These are phyloP conservation scores for Columba livia DNA, from an alignment of 2,113 vertebrate species.

Conservation along the genomic window DNA sequence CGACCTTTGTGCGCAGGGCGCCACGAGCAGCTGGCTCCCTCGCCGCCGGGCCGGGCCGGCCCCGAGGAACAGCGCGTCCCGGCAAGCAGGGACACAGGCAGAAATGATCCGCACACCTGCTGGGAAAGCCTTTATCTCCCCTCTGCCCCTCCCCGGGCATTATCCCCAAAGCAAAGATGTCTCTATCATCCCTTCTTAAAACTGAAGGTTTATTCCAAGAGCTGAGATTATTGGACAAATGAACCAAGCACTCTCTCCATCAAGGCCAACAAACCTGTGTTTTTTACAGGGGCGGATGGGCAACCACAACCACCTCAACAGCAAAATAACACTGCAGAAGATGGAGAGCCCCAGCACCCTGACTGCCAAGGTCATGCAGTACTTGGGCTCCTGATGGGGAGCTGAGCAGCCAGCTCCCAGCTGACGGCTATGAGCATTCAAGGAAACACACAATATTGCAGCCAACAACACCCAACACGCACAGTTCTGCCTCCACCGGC, in stretches of 20 bases:
- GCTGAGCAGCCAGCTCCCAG: not conserved
- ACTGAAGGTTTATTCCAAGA: not conserved
- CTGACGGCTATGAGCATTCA: fast-evolving
- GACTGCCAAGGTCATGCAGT: not conserved
- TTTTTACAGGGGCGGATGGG: not conserved
- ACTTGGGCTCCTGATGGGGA: not conserved
- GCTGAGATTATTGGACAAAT: fast-evolving
- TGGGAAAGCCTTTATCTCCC: not conserved
- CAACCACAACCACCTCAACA: not conserved
- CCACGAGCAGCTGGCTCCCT: not conserved
- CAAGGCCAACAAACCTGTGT: not conserved
- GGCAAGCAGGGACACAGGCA: not conserved
- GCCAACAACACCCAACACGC: no score
- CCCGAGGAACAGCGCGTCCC: not conserved
- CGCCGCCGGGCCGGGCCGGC: not conserved
- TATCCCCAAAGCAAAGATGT: not conserved
- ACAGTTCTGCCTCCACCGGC: no score
- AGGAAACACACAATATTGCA: not conserved
- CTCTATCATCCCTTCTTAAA: not conserved
- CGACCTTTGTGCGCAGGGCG: not conserved
- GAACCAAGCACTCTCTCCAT: fast-evolving
- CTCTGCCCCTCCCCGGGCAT: not conserved
- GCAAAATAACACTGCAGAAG: not conserved
- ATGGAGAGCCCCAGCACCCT: not conserved
- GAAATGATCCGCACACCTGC: not conserved